Evolutionary conservation across 2,888 invertebrate genomes (phyloP).

Genomic region (Drosophila dives): DNA sequence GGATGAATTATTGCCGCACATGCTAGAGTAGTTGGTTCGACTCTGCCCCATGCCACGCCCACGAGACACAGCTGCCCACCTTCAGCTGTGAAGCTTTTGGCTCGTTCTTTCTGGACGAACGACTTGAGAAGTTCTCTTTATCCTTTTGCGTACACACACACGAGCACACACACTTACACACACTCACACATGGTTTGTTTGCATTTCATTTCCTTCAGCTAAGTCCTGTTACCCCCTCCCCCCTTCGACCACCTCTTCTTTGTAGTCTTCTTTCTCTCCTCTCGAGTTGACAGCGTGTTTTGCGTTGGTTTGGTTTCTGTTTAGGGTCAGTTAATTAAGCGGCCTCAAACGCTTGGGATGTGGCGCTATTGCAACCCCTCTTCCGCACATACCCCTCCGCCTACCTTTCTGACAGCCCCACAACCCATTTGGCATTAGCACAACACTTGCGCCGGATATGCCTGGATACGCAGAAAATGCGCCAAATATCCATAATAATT

Average conservation of each 20-base stretch:
- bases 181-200: constrained; percentile 61
- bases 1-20: constrained; percentile 84
- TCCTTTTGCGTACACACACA: constrained; percentile 55
- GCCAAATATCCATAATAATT: constrained; percentile 83
- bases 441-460: constrained; percentile 21
- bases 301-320: constrained; percentile 27
- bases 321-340: constrained; percentile 75
- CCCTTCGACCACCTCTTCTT: not conserved
- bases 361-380: not conserved
- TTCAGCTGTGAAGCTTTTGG: constrained; percentile 28
- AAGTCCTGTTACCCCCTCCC: not conserved
- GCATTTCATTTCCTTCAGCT: constrained; percentile 78
- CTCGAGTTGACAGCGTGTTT: constrained; percentile 55
- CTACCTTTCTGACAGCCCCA: not conserved
- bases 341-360: constrained; percentile 39
- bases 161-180: constrained; percentile 5
- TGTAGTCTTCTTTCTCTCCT: constrained; percentile 7
- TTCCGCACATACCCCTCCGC: not conserved
- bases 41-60: constrained; percentile 20
- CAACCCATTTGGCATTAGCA: constrained; percentile 43
- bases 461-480: constrained; percentile 66
- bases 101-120: constrained; percentile 28
- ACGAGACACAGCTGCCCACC: not conserved
- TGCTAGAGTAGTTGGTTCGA: constrained; percentile 82
- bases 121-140: constrained; percentile 35